Conservation (phyloP, 2,888 invertebrate species). For the Ryuthela nishihirai region DNA sequence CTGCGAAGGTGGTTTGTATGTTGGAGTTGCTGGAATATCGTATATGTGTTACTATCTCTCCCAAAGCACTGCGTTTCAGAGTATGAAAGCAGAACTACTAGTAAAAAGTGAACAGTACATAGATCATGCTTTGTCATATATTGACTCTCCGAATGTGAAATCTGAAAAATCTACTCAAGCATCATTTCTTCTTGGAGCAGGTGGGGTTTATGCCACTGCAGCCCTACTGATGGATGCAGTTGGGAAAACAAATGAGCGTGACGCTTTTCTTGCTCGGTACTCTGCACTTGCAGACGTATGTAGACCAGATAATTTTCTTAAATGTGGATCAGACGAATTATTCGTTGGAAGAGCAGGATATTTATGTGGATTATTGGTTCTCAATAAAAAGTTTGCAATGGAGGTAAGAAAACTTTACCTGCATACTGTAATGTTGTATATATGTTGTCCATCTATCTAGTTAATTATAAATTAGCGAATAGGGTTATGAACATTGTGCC, state of each 20-base stretch:
- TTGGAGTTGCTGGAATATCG: conserved; percentile 66
- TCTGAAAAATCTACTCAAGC: conserved; percentile 59
- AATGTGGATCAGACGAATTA: conserved; percentile 67
- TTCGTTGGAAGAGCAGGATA: conserved; percentile 83
- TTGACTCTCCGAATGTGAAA: conserved; percentile 49
- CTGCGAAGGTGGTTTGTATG: conserved; percentile 63
- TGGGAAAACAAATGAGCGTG: conserved; percentile 52
- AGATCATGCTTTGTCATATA: conserved; percentile 59
- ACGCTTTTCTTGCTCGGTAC: conserved; percentile 52
- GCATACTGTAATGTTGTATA: too few species aligned
- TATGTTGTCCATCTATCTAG: too few species aligned
- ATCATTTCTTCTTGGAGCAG: conserved; percentile 73
- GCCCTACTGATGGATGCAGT: conserved; percentile 48
- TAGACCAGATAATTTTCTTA: conserved; percentile 52
- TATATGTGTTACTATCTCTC: conserved; percentile 71
- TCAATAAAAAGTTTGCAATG: conserved; percentile 52
- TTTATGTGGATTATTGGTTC: conserved; percentile 70
- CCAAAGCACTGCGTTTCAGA: conserved; percentile 53
- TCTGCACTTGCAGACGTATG: conserved; percentile 53
- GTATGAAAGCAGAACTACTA: conserved; percentile 52
- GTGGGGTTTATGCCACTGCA: conserved; percentile 70
- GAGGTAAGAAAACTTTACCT: too few species aligned
- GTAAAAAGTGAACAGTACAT: conserved; percentile 62
- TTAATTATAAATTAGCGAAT: too few species aligned
- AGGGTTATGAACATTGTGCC: too few species aligned